phyloP scores from a whole-genome alignment of 2,888 invertebrate genomes.

The Tenthredo amoena region DNA sequence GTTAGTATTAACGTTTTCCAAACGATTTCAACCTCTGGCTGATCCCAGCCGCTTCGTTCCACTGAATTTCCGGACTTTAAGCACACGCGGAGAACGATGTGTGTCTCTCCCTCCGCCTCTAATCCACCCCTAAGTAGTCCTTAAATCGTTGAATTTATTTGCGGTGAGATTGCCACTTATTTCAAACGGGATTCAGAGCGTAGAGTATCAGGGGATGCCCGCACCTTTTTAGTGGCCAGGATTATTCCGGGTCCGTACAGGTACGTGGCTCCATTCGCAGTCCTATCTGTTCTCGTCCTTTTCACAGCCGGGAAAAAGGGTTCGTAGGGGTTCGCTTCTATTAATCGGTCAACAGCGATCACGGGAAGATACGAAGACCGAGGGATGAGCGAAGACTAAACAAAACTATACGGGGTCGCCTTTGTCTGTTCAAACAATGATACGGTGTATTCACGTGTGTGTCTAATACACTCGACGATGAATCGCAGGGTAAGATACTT shows the following conservation, averaged over 20 bases:
- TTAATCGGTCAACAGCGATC: not conserved
- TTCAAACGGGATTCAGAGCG: not conserved
- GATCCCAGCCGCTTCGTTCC: not conserved
- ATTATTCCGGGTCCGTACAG: not conserved
- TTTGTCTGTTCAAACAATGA: slow-evolving; percentile 12
- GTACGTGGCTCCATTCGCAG: not conserved
- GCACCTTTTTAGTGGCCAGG: not conserved
- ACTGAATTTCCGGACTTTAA: not conserved
- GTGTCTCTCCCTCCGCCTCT: not conserved
- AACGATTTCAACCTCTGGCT: not conserved
- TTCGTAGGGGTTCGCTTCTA: not conserved
- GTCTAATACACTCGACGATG: not conserved
- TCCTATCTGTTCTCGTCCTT: not conserved
- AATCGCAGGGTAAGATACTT: not conserved
- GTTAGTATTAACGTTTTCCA: not conserved
- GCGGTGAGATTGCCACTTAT: not conserved
- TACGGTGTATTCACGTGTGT: not conserved
- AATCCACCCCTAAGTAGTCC: not conserved
- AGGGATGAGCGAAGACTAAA: not conserved
- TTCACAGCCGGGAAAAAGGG: not conserved
- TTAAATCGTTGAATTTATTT: not conserved
- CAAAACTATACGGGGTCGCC: not conserved
- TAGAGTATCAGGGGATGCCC: not conserved
- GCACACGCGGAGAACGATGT: not conserved
- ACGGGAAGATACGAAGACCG: not conserved